A percentile compares a stretch with the other conserved stretches of the same genome.
These are phyloP conservation scores for Xanthia icteritia DNA, from an alignment of 2,888 invertebrate genomes.

Conservation along the genomic window DNA sequence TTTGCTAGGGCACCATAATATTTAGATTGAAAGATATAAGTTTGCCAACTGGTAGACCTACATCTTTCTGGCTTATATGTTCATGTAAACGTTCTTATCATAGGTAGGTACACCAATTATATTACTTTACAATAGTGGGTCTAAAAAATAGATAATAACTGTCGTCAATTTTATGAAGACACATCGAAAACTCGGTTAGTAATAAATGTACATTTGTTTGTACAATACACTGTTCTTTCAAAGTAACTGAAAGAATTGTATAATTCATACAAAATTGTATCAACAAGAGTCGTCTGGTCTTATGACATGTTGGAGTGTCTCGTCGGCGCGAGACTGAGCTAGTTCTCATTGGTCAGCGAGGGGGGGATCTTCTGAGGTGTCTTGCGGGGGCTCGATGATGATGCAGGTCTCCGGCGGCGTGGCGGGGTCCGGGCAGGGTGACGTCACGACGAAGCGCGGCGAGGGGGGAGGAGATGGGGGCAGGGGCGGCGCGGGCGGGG, in stretches of 20 bases:
- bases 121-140: slow-evolving; percentile 76
- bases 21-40: slow-evolving; percentile 44
- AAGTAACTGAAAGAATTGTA: slow-evolving; percentile 78
- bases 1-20: slow-evolving; percentile 43
- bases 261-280: slow-evolving; percentile 80
- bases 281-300: slow-evolving; percentile 67
- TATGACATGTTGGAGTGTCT: slow-evolving; percentile 36
- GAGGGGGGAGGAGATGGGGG: slow-evolving; percentile 57
- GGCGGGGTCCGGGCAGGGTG: slow-evolving; percentile 32
- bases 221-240: slow-evolving; percentile 55
- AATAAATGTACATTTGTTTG: slow-evolving; percentile 63
- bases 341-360: slow-evolving; percentile 71
- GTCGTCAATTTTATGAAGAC: slow-evolving; percentile 77
- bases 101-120: slow-evolving; percentile 54
- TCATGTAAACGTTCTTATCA: slow-evolving; percentile 46
- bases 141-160: slow-evolving; percentile 82
- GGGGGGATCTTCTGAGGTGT: slow-evolving; percentile 53
- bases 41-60: slow-evolving; percentile 30
- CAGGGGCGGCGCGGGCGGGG: slow-evolving; percentile 71
- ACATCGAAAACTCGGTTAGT: slow-evolving; percentile 79
- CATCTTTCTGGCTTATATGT: slow-evolving; percentile 34
- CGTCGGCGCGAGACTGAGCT: slow-evolving; percentile 56
- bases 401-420: slow-evolving; percentile 76
- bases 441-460: slow-evolving; percentile 63
- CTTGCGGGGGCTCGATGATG: slow-evolving; percentile 74